phyloP scores from a whole-genome alignment of 2,113 vertebrate genomes.

The Oxyura jamaicensis region DNA sequence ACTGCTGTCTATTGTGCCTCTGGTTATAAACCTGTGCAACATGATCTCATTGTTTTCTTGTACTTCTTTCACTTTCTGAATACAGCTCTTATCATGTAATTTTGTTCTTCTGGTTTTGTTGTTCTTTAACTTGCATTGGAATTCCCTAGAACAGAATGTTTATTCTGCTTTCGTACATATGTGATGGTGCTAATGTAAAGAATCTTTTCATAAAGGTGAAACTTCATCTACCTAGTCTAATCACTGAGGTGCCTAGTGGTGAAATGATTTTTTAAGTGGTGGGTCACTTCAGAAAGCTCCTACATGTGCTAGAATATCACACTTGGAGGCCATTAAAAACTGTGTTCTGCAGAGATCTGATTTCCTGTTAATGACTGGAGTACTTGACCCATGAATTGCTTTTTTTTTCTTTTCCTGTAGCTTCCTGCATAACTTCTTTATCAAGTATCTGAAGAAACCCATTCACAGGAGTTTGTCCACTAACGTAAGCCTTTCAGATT shows the following conservation, averaged over 20 bases:
- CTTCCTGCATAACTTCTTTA: constrained; percentile 72
- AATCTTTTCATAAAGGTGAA: neutral
- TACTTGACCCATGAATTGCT: neutral
- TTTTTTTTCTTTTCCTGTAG: constrained; percentile 31
- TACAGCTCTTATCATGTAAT: neutral
- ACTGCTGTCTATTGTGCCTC: neutral
- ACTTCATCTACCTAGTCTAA: neutral
- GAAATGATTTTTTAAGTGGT: neutral
- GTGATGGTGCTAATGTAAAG: neutral
- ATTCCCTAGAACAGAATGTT: neutral
- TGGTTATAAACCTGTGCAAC: neutral
- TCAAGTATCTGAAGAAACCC: constrained; percentile 75
- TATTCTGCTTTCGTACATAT: neutral
- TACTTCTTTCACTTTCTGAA: neutral
- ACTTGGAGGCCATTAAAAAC: neutral
- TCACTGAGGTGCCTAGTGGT: neutral
- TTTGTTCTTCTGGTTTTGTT: neutral
- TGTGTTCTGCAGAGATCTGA: neutral
- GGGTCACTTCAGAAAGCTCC: neutral
- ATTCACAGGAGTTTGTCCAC: constrained; percentile 70
- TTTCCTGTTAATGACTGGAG: neutral
- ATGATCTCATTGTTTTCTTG: neutral
- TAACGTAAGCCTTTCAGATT: constrained; percentile 67
- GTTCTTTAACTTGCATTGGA: neutral
- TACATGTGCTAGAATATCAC: neutral